Evolutionary conservation across 2,888 invertebrate genomes (phyloP).

Genomic region (Didymodactylos carnosus): DNA sequence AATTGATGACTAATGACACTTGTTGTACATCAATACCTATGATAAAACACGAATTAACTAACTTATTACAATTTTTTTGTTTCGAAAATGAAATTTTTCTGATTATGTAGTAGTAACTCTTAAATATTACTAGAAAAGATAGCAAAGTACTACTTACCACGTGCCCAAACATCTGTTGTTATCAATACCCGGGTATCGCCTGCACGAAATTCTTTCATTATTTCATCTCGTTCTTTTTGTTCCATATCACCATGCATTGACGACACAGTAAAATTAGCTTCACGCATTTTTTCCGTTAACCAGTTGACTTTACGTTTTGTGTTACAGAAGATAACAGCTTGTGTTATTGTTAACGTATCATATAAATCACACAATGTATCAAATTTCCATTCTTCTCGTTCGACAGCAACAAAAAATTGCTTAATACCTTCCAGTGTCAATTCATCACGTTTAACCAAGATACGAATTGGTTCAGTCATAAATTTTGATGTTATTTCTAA

Average conservation of each 20-base stretch:
- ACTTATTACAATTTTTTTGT: no score
- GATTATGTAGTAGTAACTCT: no score
- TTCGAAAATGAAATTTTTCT: no score
- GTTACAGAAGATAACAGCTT: no score
- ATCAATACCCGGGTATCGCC: conserved; percentile 65
- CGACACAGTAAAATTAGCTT: conserved; percentile 92
- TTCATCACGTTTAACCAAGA: conserved; percentile 77
- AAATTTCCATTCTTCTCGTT: conserved; percentile 98
- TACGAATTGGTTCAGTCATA: conserved; percentile 96
- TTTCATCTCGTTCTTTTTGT: conserved; percentile 89
- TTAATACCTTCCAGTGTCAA: conserved; percentile 96
- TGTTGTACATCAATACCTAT: conserved; percentile 80
- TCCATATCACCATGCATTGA: conserved; percentile 65
- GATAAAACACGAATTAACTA: no score
- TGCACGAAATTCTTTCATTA: conserved; percentile 93
- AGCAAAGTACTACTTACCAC: conserved; percentile 28
- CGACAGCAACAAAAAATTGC: conserved; percentile 97
- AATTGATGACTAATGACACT: conserved; percentile 93
- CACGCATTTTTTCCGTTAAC: conserved; percentile 96
- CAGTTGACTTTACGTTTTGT: conserved; percentile 72
- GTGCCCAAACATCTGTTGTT: conserved; percentile 95
- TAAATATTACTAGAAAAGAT: not conserved
- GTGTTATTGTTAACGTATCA: conserved; percentile 90
- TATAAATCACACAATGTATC: conserved; percentile 94
- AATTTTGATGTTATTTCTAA: conserved; percentile 99